A percentile compares a stretch with the other conserved stretches of the same genome.
Evolutionary conservation across 1,140 invertebrate genomes (phyloP).

Genomic region (Limonius californicus): DNA sequence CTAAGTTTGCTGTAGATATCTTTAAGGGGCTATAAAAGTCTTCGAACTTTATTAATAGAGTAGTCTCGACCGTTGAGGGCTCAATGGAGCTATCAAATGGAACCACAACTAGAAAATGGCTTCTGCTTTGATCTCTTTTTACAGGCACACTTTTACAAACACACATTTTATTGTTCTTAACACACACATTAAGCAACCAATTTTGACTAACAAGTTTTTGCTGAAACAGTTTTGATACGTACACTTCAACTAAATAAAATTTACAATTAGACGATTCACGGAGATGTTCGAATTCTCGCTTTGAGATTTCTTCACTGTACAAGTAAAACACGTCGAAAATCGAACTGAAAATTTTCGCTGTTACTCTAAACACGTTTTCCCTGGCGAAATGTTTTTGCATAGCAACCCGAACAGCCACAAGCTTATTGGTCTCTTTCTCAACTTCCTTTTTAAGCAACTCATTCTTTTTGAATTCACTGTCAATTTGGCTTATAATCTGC

Average conservation of each 20-base stretch:
- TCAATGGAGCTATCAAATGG: background rate
- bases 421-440: background rate
- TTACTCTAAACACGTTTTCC: background rate
- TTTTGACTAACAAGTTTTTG: background rate
- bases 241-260: background rate
- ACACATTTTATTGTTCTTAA: background rate
- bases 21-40: background rate
- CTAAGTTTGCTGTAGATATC: background rate
- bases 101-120: background rate
- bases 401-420: background rate
- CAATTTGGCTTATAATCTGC: background rate
- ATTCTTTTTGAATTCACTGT: background rate
- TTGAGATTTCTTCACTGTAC: background rate
- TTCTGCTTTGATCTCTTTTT: background rate
- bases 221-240: background rate
- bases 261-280: background rate
- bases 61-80: background rate
- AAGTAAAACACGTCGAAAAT: background rate
- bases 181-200: background rate
- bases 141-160: background rate
- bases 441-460: background rate
- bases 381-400: background rate
- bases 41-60: background rate
- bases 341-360: background rate
- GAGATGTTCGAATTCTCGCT: background rate